A percentile compares a stretch with the other conserved stretches of the same genome.
phyloP scores from a whole-genome alignment of 2,888 invertebrate genomes.

The Trissolcus brochymenae region DNA sequence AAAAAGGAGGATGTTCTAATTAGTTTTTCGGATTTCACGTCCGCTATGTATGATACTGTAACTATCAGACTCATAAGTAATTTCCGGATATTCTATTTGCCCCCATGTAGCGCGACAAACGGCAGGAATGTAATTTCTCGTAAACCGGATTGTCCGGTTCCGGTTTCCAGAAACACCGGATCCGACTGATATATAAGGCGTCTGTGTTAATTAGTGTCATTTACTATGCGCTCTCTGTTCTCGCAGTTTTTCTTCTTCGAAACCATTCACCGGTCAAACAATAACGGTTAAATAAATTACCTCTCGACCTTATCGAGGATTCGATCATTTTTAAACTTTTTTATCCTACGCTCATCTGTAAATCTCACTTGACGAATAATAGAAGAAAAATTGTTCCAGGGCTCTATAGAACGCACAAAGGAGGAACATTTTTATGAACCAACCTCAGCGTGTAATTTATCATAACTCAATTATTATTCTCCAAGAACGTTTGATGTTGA shows the following conservation, averaged over 20 bases:
- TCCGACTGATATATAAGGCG: constrained; percentile 49
- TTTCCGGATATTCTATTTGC: constrained; percentile 53
- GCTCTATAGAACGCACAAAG: neutral
- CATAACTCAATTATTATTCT: too few species aligned
- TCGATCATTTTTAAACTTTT: neutral
- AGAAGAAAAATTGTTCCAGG: neutral
- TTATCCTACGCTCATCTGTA: neutral
- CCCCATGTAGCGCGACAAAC: constrained; percentile 42
- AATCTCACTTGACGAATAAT: neutral
- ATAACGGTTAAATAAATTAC: constrained; percentile 23
- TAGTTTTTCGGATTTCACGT: constrained; percentile 18
- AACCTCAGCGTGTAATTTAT: too few species aligned
- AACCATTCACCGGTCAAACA: constrained; percentile 36
- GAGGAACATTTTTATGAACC: too few species aligned
- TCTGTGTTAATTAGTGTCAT: constrained; percentile 51
- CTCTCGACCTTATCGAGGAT: neutral
- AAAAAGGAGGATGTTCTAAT: constrained; percentile 4
- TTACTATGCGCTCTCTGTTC: constrained; percentile 39
- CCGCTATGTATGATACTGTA: constrained; percentile 17
- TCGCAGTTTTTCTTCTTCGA: constrained; percentile 33
- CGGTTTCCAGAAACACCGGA: constrained; percentile 54
- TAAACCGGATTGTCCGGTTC: constrained; percentile 55
- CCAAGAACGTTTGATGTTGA: too few species aligned
- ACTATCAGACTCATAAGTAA: constrained; percentile 32
- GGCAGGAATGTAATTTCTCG: constrained; percentile 52